A percentile compares a stretch with the other conserved stretches of the same genome.
Conservation (phyloP, 1,140 invertebrate genomes). For the Drosophila parabipectinata region DNA sequence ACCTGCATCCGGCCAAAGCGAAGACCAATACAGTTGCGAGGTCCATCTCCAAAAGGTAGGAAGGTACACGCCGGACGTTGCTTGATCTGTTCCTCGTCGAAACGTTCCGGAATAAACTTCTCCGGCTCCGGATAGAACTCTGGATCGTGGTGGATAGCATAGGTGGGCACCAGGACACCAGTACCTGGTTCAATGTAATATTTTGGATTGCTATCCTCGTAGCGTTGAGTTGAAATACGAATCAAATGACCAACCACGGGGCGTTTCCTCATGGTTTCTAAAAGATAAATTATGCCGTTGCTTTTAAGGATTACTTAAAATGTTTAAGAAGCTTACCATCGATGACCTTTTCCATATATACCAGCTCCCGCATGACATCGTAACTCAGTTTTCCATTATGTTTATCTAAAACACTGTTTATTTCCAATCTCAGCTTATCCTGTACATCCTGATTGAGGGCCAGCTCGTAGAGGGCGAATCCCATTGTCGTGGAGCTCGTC, state of each 20-base stretch:
- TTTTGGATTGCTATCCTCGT: conserved; percentile 86
- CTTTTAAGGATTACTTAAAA: neutral
- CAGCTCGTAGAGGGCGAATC: conserved; percentile 85
- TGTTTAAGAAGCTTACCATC: conserved; percentile 33
- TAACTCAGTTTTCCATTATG: conserved; percentile 61
- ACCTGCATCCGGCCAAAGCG: conserved; percentile 87
- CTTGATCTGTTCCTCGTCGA: conserved; percentile 75
- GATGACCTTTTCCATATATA: conserved; percentile 73
- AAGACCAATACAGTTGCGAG: conserved; percentile 84
- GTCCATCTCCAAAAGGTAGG: conserved; percentile 67
- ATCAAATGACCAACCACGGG: conserved; percentile 87
- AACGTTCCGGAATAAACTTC: conserved; percentile 87
- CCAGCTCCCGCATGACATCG: conserved; percentile 70
- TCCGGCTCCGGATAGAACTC: conserved; percentile 80
- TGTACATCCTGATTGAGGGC: conserved; percentile 85
- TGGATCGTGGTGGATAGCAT: conserved; percentile 86
- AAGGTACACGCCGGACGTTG: conserved; percentile 57
- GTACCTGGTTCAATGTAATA: conserved; percentile 87
- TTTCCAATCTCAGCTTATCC: conserved; percentile 76
- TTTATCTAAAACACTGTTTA: conserved; percentile 84
- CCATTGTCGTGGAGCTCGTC: conserved; percentile 86
- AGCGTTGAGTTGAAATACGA: conserved; percentile 83
- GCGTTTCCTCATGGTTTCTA: conserved; percentile 87
- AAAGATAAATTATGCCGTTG: neutral
- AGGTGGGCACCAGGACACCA: conserved; percentile 86